These are phyloP conservation scores for Serrognathus titanus DNA, from an alignment of 2,888 invertebrate genomes.

Conservation along the genomic window DNA sequence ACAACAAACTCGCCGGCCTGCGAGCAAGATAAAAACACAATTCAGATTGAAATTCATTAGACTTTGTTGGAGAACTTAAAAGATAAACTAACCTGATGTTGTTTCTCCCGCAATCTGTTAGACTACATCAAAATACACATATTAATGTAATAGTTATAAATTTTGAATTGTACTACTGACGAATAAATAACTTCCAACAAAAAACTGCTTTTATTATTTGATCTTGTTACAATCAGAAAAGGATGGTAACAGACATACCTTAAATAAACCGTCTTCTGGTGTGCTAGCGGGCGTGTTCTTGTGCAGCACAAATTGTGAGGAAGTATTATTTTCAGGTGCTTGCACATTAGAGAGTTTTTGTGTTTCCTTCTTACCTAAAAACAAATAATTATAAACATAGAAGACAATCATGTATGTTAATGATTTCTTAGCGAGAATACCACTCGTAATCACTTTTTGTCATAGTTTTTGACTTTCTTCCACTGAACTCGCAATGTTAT, in stretches of 20 bases:
- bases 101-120: constrained; percentile 35
- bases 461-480: too few species aligned
- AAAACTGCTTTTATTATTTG: constrained; percentile 7
- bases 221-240: constrained; percentile 7
- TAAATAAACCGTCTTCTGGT: constrained; percentile 60
- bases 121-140: constrained; percentile 25
- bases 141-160: too few species aligned
- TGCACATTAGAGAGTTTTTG: neutral
- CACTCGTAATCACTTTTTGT: too few species aligned
- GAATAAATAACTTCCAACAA: constrained; percentile 6
- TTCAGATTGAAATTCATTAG: neutral
- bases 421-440: too few species aligned
- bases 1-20: constrained; percentile 89
- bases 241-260: constrained; percentile 44
- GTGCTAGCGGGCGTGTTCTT: constrained; percentile 48
- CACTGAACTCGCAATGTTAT: too few species aligned
- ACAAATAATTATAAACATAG: neutral
- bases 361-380: neutral
- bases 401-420: too few species aligned
- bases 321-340: neutral
- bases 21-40: constrained; percentile 37
- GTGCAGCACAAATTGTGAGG: constrained; percentile 26
- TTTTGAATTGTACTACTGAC: neutral
- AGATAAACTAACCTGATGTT: constrained; percentile 33
- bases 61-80: neutral